Conservation (phyloP, 1,140 invertebrate genomes). For the Habropoda laboriosa region DNA sequence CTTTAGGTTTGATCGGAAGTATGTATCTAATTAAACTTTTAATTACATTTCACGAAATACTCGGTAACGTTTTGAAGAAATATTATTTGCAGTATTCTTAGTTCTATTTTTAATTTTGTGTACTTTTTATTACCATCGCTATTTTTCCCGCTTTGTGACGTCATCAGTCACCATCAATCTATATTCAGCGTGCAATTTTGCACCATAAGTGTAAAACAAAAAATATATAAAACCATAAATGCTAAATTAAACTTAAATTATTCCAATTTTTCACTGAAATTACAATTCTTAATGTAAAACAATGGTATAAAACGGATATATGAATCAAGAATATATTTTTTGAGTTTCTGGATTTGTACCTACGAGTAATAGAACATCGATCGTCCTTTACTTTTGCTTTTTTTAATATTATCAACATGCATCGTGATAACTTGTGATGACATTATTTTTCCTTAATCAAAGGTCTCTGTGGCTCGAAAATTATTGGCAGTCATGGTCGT, state of each 20-base stretch:
- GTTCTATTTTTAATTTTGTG: background rate
- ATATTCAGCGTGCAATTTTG: background rate
- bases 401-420: background rate
- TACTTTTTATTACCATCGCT: background rate
- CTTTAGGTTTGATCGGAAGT: no score
- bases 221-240: background rate
- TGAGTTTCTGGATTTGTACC: no score
- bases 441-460: background rate
- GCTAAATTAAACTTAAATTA: background rate
- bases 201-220: background rate
- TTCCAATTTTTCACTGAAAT: background rate
- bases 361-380: no score
- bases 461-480: background rate
- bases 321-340: no score
- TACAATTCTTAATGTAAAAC: background rate
- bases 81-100: background rate
- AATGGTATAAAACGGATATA: no score
- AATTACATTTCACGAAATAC: background rate
- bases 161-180: background rate
- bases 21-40: background rate
- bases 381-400: no score
- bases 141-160: background rate
- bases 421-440: background rate
- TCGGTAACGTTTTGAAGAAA: background rate
- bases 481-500: background rate